Base-by-base conservation (phyloP, 2,797 vertebrate species). In the Saxicola maurus region DNA sequence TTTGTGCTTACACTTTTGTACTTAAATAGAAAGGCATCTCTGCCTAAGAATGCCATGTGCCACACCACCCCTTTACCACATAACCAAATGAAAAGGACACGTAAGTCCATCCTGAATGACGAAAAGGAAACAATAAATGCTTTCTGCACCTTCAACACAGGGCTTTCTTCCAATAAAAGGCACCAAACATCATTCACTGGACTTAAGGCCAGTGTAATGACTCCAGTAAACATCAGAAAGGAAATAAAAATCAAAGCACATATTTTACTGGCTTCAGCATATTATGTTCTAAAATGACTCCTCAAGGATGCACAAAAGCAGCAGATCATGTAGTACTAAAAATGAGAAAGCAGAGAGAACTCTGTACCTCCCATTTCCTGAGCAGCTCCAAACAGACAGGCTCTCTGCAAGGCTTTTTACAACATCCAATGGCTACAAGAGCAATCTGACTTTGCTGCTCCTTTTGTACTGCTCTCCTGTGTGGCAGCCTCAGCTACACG, bases 121-220 rank as follows among this genome's bases (percentile, higher is more conserved):
- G 21, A 79, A 66, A 78, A 48, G 3, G 20, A 38, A 77, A 79
- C 31, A 48, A 60, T 4, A 24, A 72, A 42, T 17, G 3, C 6
- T 84, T 76, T 74, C 30, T 79, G 27, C 81, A n/a, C 35, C 69
- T 55, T 6, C 12, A 83, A 33, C 38, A 59, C 12, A 25, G 13
- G 30, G 10, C 57, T 84, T 91, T 82, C 43, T 86, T 83, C 74
- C 53, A 71, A 45, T 37, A 59, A 72, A 69, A 76, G 25, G 49
- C 45, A 85, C 23, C 43, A 20, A 88, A 59, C 0, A 17, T 10
- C 66, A 71, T 33, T 74, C 53, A 57, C 7, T 15, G 21, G 27
- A 49, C 23, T 73, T 51, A 13, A 38, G 19, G 30, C 16, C 33
- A 61, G n/a, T 19, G 14, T n/a, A 73, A 56, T 21, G 15, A 82